Evolutionary conservation across 1,140 invertebrate genomes (phyloP), one percentile per base, ranked within the genome.

Genomic region (Bombus breviceps): DNA sequence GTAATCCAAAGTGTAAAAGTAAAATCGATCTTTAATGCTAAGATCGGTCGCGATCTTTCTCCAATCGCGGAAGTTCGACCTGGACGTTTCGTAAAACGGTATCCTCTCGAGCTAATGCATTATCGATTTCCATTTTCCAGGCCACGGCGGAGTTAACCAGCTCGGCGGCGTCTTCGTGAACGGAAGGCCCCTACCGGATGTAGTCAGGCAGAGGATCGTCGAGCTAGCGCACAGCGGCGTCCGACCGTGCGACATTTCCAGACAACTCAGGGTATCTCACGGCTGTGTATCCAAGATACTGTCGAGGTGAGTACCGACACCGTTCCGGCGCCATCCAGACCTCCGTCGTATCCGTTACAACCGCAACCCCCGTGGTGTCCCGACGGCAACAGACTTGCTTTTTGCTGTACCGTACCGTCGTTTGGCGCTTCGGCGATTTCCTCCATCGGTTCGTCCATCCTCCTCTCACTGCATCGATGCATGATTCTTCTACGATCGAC

Each of bases 91-190:
- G 47, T 53, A 53, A 69, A 71, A 32, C 57, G 76, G 85, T 85
- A 34, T 57, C 47, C 39, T 77, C 43, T 74, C 64, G 85, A 62
- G 83, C 90, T 92, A 92, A 92, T 91, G 89, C 77, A 84, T 76
- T 86, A 91, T 93, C 87, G 90, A 93, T 93, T 91, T 89, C 41
- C 73, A 84, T 91, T 94, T 94, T 95, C 37, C 96, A 98, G 98
- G 98, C 96, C 98, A 99, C 94, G 98, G 98, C 41, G 98, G 98
- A 86, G 98, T 99, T 53, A 99, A 99, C 95, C 99, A 99, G 95
- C 96, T 99, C 75, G 99, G 98, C 85, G 98, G 98, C 62, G 98
- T 99, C 79, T 99, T 99, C 95, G 98, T 99, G 69, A 99, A 99
- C 95, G 99, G 99, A 34, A 96, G 99, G 88, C 99, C 99, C 13